These are phyloP conservation scores for Aradophagus sp. DNA, from an alignment of 1,140 invertebrate genomes.

Conservation along the genomic window DNA sequence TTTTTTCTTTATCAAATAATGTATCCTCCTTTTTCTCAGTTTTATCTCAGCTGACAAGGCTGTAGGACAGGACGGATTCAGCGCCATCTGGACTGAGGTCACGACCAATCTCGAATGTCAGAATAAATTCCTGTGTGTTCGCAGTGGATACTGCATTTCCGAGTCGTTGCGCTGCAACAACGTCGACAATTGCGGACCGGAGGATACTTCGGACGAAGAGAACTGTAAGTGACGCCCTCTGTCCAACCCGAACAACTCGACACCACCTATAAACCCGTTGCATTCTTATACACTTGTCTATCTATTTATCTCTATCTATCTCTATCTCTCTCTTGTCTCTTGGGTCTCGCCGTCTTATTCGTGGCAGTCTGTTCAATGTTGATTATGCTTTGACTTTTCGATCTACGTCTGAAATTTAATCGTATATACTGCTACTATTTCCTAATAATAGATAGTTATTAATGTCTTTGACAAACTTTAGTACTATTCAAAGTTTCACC, in stretches of 20 bases:
- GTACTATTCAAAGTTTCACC: constrained; percentile 25
- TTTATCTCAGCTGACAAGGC: constrained; percentile 90
- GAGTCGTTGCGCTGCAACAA: constrained; percentile 85
- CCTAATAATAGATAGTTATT: constrained; percentile 47
- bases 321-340: constrained; percentile 41
- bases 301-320: too few relatives aligned
- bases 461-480: constrained; percentile 52
- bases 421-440: constrained; percentile 47
- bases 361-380: constrained; percentile 63
- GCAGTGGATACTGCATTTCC: constrained; percentile 86
- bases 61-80: constrained; percentile 86
- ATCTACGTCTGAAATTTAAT: constrained; percentile 51
- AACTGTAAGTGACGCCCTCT: constrained; percentile 87
- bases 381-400: constrained; percentile 62
- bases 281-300: constrained; percentile 45
- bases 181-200: constrained; percentile 86
- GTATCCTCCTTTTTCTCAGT: constrained; percentile 76
- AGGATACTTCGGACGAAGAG: constrained; percentile 86
- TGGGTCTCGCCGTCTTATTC: constrained; percentile 50
- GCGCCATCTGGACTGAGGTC: constrained; percentile 92
- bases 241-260: too few relatives aligned
- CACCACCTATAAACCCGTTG: constrained; percentile 38
- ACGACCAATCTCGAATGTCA: constrained; percentile 75
- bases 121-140: constrained; percentile 80
- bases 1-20: too few relatives aligned